Percentiles rank a stretch among this genome's conserved stretches.
Conservation (phyloP, 1,140 invertebrate genomes). For the Drosophila oshimai region DNA sequence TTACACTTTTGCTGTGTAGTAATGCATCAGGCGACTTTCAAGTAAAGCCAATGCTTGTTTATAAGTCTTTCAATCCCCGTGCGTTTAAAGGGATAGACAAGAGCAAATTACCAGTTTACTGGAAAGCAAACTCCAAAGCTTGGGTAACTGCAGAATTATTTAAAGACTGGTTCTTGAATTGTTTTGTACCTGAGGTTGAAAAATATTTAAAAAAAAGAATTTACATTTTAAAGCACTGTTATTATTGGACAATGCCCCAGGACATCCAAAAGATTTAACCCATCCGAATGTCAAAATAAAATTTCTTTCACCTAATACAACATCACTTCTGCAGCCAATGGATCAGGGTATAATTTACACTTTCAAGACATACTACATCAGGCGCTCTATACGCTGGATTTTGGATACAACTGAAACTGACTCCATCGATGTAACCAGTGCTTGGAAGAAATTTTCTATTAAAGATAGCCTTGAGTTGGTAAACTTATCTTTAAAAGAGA, state of each 20-base stretch:
- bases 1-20: background rate
- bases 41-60: constrained; percentile 83
- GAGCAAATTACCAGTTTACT: constrained; percentile 74
- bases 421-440: constrained; percentile 9
- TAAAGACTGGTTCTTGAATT: constrained; percentile 61
- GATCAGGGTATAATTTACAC: constrained; percentile 80
- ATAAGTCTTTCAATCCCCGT: constrained; percentile 80
- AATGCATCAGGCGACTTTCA: constrained; percentile 82
- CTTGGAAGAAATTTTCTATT: constrained; percentile 55
- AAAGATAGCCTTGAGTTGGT: constrained; percentile 41
- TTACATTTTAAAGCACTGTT: constrained; percentile 83
- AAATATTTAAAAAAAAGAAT: constrained; percentile 55
- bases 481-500: constrained; percentile 32
- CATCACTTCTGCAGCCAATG: constrained; percentile 83
- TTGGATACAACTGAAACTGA: constrained; percentile 22
- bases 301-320: constrained; percentile 73
- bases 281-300: constrained; percentile 80
- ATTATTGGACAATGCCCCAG: constrained; percentile 83
- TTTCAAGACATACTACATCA: constrained; percentile 53
- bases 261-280: constrained; percentile 66
- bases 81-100: constrained; percentile 80
- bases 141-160: constrained; percentile 79
- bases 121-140: constrained; percentile 78
- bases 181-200: constrained; percentile 70
- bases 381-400: constrained; percentile 35